Percentiles rank a stretch among this genome's conserved stretches.
These are phyloP conservation scores for Pseudochirops cupreus DNA, from an alignment of 2,797 vertebrate genomes.

Conservation along the genomic window DNA sequence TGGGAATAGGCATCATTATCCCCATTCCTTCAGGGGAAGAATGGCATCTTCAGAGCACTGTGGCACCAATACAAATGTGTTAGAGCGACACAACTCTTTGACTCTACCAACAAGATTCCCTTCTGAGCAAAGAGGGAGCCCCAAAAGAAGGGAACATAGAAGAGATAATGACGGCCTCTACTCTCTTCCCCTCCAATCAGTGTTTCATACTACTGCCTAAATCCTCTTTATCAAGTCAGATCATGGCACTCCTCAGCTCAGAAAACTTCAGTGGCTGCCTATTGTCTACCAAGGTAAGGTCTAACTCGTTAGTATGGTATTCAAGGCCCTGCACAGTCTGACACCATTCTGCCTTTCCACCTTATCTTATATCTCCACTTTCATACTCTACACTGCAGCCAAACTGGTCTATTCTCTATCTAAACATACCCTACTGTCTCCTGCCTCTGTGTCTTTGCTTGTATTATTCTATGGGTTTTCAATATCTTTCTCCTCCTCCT, in stretches of 20 bases:
- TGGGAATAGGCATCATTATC: slow-evolving; percentile 37
- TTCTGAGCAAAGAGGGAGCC: slow-evolving; percentile 48
- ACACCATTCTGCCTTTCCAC: neutral
- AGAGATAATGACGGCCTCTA: slow-evolving; percentile 19
- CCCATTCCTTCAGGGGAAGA: slow-evolving; percentile 17
- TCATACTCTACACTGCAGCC: neutral
- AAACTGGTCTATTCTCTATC: neutral
- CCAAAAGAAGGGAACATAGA: slow-evolving; percentile 49
- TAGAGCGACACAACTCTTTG: slow-evolving; percentile 31
- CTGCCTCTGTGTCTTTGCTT: neutral
- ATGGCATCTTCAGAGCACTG: slow-evolving; percentile 6
- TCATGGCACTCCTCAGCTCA: neutral
- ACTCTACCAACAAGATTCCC: neutral
- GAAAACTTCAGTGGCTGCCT: neutral
- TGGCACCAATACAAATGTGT: slow-evolving; percentile 37
- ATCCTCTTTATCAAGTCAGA: neutral
- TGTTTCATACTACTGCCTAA: neutral
- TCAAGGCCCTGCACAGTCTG: neutral
- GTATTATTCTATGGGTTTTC: neutral
- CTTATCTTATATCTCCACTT: neutral
- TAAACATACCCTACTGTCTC: neutral
- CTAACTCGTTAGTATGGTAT: neutral
- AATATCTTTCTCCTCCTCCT: neutral
- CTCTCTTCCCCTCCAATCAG: neutral
- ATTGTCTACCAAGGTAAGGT: neutral